Base-by-base conservation (phyloP, 2,113 vertebrate genomes). In the Anser cygnoides region DNA sequence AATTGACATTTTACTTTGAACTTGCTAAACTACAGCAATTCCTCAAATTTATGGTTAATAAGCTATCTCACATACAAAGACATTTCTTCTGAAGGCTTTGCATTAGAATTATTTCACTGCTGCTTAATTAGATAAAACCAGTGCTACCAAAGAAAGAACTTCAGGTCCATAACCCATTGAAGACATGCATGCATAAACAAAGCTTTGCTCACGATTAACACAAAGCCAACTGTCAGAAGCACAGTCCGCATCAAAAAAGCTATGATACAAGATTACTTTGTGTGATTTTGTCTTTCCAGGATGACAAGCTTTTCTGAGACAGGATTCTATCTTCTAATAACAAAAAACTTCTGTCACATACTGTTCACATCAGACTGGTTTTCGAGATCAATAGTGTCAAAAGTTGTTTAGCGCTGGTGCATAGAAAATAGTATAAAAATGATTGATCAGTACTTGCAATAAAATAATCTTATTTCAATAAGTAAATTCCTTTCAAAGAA, bases 291-390 rank as follows among this genome's bases (percentile, higher is more conserved):
- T 98, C 97, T 98, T 89, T 67, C 77, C 68, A 95, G 54, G 39
- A 97, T 98, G 98, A 98, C 97, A 98, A 96, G 94, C 88, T 97
- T 98, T 98, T 98, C 97, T 97, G 95, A 98, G 95, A 98, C 95
- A 95, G 97, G 97, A 98, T 98, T 98, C 98, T 98, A 77, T 98
- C 97, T 98, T 97, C 98, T 98, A 98, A 98, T 98, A 98, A 98
- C 96, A 96, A 98, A 97, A 95, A 94, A 96, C 87, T 97, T 98
- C 94, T 97, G 96, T 97, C 96, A 96, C 74, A 97, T 95, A 94
- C 94, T 97, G 94, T 98, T 98, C 96, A 96, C 96, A 97, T 98
- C 97, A 98, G 93, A 91, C 96, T 93, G 94, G 95, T 97, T 98
- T 97, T 97, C 95, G 92, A 98, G 98, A 98, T 98, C 97, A 98